A percentile compares a stretch with the other conserved stretches of the same genome.
phyloP scores from a whole-genome alignment of 2,888 invertebrate genomes.

The Lampropteryx suffumata region DNA sequence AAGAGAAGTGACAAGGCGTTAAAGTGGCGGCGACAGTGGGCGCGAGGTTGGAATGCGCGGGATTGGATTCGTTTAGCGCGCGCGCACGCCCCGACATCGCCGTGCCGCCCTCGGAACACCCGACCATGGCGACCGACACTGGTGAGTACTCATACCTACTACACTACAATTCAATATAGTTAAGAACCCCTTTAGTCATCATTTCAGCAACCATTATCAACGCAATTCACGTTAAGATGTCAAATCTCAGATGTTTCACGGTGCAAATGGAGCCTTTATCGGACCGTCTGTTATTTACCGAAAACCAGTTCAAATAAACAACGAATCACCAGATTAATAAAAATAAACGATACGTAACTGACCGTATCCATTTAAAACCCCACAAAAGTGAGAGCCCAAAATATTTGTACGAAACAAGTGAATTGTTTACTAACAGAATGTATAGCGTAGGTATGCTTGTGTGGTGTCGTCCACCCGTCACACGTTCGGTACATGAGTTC shows the following conservation, averaged over 20 bases:
- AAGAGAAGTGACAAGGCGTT: conserved; percentile 57
- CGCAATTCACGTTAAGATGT: not conserved
- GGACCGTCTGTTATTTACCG: not conserved
- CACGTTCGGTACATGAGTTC: conserved; percentile 76
- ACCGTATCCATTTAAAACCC: conserved; percentile 26
- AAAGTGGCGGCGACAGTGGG: conserved; percentile 74
- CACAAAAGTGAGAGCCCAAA: conserved; percentile 26
- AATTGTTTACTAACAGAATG: conserved; percentile 79
- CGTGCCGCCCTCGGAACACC: conserved; percentile 79
- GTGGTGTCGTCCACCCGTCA: conserved; percentile 62
- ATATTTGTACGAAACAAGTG: conserved; percentile 46
- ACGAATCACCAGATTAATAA: conserved; percentile 6
- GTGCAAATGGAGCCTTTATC: not conserved
- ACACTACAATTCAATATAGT: not conserved
- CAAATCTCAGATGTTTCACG: not conserved
- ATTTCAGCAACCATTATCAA: conserved; percentile 1
- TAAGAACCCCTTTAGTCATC: conserved; percentile 4
- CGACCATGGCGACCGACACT: conserved; percentile 81
- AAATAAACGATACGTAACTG: conserved; percentile 23
- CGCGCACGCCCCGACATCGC: conserved; percentile 73
- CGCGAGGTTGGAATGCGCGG: conserved; percentile 77
- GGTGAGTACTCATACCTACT: conserved; percentile 55
- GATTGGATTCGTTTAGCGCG: conserved; percentile 75
- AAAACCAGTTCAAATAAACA: conserved; percentile 6
- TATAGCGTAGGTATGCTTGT: conserved; percentile 62